phyloP scores from a whole-genome alignment of 2,888 invertebrate species.

The Limnephilus marmoratus region DNA sequence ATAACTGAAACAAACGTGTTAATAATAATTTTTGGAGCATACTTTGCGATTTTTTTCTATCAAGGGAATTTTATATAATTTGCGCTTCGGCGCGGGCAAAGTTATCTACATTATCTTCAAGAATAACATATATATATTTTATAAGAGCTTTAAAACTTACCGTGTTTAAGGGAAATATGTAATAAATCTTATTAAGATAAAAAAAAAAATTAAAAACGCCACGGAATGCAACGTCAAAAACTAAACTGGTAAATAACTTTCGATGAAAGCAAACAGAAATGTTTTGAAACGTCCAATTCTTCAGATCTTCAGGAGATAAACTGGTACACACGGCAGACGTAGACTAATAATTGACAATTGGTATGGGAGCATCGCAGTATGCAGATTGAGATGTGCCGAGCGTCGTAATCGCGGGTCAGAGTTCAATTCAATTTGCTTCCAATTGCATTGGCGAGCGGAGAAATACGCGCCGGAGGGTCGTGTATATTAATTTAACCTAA shows the following conservation, averaged over 20 bases:
- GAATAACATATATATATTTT: too few relatives aligned
- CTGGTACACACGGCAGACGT: not conserved
- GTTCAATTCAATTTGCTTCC: constrained; percentile 13
- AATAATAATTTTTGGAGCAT: too few relatives aligned
- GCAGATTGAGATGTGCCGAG: constrained; percentile 13
- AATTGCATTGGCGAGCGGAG: not conserved
- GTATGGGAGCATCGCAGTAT: not conserved
- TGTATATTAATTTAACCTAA: not conserved
- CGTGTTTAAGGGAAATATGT: too few relatives aligned
- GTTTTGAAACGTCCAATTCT: not conserved
- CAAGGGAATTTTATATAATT: too few relatives aligned
- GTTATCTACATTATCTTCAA: too few relatives aligned
- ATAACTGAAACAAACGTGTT: too few relatives aligned
- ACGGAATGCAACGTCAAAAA: not conserved
- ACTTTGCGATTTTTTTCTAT: too few relatives aligned
- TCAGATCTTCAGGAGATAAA: not conserved
- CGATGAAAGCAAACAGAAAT: not conserved
- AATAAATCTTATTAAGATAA: too few relatives aligned
- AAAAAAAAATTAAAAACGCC: too few relatives aligned
- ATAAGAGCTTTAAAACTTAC: too few relatives aligned
- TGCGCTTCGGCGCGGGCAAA: too few relatives aligned
- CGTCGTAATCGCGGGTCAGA: constrained; percentile 3
- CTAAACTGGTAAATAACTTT: not conserved
- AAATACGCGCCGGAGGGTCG: not conserved
- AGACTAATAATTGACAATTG: constrained; percentile 27